Percentiles rank a stretch among this genome's conserved stretches.
Evolutionary conservation across 2,888 invertebrate genomes (phyloP).

Genomic region (Branchinecta sandiegonensis): DNA sequence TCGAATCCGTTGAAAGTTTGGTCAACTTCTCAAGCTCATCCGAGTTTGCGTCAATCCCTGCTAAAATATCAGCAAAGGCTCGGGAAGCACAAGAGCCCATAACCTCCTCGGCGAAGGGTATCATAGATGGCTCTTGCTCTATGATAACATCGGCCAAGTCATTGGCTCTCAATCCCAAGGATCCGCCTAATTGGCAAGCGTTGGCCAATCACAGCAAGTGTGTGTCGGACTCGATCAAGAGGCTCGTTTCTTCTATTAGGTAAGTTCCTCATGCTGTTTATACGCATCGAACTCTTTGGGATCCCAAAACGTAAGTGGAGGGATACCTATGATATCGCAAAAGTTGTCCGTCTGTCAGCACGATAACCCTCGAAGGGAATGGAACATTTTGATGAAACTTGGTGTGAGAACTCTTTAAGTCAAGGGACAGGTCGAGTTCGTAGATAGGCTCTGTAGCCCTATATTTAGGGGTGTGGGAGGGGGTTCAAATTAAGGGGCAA

Average conservation of each 20-base stretch:
- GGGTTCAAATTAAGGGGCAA: too few relatives aligned
- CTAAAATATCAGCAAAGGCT: conserved; percentile 73
- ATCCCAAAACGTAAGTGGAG: not conserved
- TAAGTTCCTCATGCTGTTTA: conserved; percentile 32
- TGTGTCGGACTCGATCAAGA: conserved; percentile 92
- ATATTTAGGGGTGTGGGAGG: too few relatives aligned
- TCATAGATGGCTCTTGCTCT: conserved; percentile 69
- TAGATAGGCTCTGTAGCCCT: too few relatives aligned
- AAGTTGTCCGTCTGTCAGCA: too few relatives aligned
- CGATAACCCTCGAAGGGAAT: too few relatives aligned
- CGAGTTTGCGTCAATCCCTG: conserved; percentile 83
- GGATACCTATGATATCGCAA: too few relatives aligned
- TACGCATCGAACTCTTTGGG: not conserved
- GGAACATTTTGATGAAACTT: too few relatives aligned
- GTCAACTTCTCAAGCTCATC: conserved; percentile 85
- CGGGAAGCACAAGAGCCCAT: conserved; percentile 73
- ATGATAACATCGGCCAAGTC: conserved; percentile 84
- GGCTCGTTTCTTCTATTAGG: conserved; percentile 77
- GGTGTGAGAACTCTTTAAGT: too few relatives aligned
- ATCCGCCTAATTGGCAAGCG: conserved; percentile 85
- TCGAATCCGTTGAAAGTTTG: conserved; percentile 78
- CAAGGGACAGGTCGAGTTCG: too few relatives aligned
- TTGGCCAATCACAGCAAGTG: conserved; percentile 85
- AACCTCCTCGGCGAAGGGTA: conserved; percentile 52
- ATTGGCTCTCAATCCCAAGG: conserved; percentile 71